phyloP scores from a whole-genome alignment of 2,797 vertebrate species.

The Lagocephalus sceleratus region DNA sequence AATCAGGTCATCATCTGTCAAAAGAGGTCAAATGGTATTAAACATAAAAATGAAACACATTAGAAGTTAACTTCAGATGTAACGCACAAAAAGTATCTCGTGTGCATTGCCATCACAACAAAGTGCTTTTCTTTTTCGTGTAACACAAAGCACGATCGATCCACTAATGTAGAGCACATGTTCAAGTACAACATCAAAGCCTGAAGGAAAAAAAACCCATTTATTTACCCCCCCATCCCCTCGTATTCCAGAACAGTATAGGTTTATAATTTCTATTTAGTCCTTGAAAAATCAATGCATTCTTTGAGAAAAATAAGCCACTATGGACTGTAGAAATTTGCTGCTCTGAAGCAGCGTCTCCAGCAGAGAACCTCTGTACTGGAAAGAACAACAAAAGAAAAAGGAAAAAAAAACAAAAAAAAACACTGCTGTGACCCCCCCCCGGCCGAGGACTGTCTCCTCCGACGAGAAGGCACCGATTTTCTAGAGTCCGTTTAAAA shows the following conservation, averaged over 20 bases:
- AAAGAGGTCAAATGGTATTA: no score
- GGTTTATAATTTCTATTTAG: constrained; percentile 43
- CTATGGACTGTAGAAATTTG: constrained; percentile 61
- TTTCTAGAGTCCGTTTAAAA: constrained; percentile 68
- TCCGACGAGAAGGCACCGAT: constrained; percentile 74
- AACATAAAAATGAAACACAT: no score
- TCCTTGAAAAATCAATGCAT: constrained; percentile 58
- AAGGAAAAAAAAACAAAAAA: background rate
- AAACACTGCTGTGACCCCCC: constrained; percentile 54
- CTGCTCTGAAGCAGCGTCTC: constrained; percentile 40
- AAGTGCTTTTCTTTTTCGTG: no score
- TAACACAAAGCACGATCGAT: no score
- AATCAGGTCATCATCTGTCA: no score
- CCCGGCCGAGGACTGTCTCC: constrained; percentile 53
- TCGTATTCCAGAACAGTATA: constrained; percentile 48
- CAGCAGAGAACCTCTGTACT: constrained; percentile 46
- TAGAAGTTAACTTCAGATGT: no score
- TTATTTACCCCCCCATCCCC: constrained; percentile 53
- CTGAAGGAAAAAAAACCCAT: constrained; percentile 40
- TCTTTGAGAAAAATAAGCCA: constrained; percentile 69
- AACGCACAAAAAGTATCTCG: no score
- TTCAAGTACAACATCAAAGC: constrained; percentile 1
- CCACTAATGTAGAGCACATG: no score
- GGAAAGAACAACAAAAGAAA: constrained; percentile 7
- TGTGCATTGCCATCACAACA: no score